Conservation (phyloP, 2,797 vertebrate species). For the Babyrousa celebensis region DNA sequence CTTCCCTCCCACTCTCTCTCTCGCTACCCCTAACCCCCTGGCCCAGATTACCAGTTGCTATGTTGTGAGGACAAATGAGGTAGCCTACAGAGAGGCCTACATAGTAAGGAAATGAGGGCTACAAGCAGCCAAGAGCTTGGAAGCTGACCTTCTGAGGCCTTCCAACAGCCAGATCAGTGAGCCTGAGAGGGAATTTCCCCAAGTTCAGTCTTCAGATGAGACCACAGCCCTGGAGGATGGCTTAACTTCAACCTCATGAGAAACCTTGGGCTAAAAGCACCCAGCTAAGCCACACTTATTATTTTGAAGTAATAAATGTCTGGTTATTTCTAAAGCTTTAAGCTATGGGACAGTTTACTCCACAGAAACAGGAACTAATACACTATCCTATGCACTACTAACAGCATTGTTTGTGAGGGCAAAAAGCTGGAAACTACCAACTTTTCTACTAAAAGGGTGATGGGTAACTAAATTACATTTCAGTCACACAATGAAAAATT, state of each 20-base stretch:
- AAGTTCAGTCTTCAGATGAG: background rate
- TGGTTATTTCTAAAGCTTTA: constrained; percentile 27
- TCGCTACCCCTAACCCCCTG: background rate
- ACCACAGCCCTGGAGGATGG: background rate
- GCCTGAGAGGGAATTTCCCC: background rate
- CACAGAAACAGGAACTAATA: background rate
- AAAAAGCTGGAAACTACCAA: background rate
- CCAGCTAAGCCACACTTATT: background rate
- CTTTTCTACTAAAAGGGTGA: background rate
- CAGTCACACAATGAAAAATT: background rate
- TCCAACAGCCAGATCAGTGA: background rate
- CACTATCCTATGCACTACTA: background rate
- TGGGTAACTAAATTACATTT: background rate
- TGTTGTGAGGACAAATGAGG: background rate
- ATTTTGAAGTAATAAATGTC: background rate
- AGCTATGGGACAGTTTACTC: background rate
- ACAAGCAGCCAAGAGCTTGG: background rate
- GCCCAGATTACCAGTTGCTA: background rate
- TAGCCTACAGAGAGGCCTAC: background rate
- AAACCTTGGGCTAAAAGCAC: too few species aligned
- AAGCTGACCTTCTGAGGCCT: background rate
- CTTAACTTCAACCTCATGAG: background rate
- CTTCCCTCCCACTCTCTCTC: background rate
- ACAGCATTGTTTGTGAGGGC: background rate
- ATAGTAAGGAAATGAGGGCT: background rate